A percentile compares a stretch with the other conserved stretches of the same genome.
Conservation (phyloP, 2,113 vertebrate species). For the Hipposideros armiger region DNA sequence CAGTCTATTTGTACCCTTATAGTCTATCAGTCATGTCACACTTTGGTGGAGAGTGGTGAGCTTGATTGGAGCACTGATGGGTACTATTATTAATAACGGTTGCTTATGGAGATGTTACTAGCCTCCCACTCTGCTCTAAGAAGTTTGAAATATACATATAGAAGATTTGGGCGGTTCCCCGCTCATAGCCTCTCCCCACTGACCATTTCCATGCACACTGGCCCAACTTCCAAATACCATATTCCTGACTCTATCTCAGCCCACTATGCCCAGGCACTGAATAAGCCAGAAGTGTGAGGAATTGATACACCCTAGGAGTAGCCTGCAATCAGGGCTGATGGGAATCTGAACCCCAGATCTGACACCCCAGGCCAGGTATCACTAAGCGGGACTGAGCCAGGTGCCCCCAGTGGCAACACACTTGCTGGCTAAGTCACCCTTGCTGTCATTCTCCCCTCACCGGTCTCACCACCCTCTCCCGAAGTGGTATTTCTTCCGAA, state of each 20-base stretch:
- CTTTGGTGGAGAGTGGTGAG: too few relatives aligned
- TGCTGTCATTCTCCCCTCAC: neutral
- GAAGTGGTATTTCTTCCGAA: neutral
- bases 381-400: neutral
- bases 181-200: fast-evolving
- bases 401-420: neutral
- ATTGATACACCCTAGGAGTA: neutral
- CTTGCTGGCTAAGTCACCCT: neutral
- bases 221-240: neutral
- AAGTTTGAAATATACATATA: neutral
- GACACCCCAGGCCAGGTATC: too few relatives aligned
- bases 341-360: neutral
- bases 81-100: neutral
- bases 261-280: neutral
- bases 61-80: too few relatives aligned
- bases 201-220: neutral
- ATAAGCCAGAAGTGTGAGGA: neutral
- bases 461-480: neutral
- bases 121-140: neutral
- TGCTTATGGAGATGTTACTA: neutral
- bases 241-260: neutral
- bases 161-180: neutral
- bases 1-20: neutral
- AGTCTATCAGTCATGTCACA: neutral
- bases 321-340: too few relatives aligned